A percentile compares a stretch with the other conserved stretches of the same genome.
Conservation (phyloP, 2,888 invertebrate genomes). For the Epinotia bilunana region DNA sequence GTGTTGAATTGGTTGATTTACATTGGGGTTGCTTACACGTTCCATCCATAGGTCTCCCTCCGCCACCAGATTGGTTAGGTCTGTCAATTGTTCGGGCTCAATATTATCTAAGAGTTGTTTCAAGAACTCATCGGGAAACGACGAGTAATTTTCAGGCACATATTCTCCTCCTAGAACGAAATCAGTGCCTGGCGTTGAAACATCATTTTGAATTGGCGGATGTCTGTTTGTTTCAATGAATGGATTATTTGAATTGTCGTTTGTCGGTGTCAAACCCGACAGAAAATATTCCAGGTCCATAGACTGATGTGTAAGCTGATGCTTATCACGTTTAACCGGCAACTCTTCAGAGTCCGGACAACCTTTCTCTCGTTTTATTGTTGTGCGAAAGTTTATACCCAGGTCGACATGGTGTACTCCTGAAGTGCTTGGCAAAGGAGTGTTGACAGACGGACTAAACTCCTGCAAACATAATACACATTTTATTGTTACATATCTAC, state of each 20-base stretch:
- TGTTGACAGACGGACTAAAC: not conserved
- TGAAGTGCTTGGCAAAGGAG: not conserved
- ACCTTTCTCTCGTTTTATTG: slow-evolving; percentile 10
- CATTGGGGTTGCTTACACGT: not conserved
- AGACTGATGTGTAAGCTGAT: too few relatives aligned
- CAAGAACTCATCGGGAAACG: not conserved
- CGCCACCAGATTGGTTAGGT: not conserved
- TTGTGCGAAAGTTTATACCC: not conserved
- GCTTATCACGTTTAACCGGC: slow-evolving; percentile 9
- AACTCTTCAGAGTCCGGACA: slow-evolving; percentile 9
- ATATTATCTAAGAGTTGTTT: not conserved
- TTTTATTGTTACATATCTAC: not conserved
- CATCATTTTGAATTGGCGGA: not conserved
- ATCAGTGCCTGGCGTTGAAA: not conserved
- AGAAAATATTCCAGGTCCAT: not conserved
- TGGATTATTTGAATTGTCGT: not conserved
- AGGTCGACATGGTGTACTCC: not conserved
- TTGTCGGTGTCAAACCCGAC: not conserved
- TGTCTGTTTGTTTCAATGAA: not conserved
- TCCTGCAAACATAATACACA: slow-evolving; percentile 15
- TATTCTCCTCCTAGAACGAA: too few relatives aligned
- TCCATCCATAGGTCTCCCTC: not conserved
- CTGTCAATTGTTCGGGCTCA: too few relatives aligned
- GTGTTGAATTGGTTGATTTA: not conserved
- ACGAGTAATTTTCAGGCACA: not conserved